Base-by-base conservation (phyloP, 2,113 vertebrate species). In the Paraplagusia blochii region DNA sequence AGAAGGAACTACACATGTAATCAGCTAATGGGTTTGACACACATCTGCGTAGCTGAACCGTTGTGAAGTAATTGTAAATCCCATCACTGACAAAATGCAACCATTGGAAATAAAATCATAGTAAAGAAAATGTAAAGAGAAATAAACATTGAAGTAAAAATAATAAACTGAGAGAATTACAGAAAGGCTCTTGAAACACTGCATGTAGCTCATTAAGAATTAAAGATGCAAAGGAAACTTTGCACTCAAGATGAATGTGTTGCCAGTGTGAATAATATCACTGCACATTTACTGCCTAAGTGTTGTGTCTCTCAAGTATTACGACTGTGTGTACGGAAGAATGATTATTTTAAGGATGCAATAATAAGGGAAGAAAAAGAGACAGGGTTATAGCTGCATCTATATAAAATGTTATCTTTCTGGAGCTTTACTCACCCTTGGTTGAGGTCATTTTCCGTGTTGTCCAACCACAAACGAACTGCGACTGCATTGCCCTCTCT, bases 381-480 rank as follows among this genome's bases (percentile, higher is more conserved):
- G 62, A 62, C 45, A 11, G 60, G 49, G 45, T 65, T 10, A 53
- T 16, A 11, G 29, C 17, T 36, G 44, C 35, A 49, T 38, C 65
- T 54, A 38, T 48, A 53, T 35, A n/a, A 19, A 60, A 16, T 35
- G 29, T 46, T 19, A 50, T 18, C 52, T 8, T 40, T 40, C 7
- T 48, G 4, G 53, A 34, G 50, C 40, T 64, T 11, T 35, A 72
- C 94, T 93, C 81, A 98, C 96, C 96, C 96, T 84, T 98, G 96
- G 78, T 98, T 98, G 69, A 98, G 92, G 88, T 98, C 96, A 11
- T 98, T 98, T 88, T 98, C 96, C 0, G 96, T 98, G 82, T 98
- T 98, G 89, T 98, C 96, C 90, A 98, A 77, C 96, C 96, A 98
- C 39, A 98, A 87, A 7, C 96, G 93, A 35, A 98, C 96, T 0